Base-by-base conservation (phyloP, 2,888 invertebrate genomes). In the Entomobrya proxima region DNA sequence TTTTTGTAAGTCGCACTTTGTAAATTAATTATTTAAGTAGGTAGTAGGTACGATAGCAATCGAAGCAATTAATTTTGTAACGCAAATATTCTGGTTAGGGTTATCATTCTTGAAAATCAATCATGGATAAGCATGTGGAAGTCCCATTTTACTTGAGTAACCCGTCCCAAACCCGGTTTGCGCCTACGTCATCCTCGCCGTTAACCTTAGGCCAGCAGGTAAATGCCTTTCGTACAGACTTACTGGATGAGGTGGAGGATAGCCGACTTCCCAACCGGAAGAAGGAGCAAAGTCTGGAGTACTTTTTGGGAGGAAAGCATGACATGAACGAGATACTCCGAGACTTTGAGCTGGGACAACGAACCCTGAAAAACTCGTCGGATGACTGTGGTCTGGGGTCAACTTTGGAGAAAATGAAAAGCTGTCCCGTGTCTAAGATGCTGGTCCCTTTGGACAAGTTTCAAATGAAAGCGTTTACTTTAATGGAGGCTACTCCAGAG, bases 301-400 rank as follows among this genome's bases (percentile, higher is more conserved):
- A 72, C 13, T 85, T 79, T 24, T 35, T 85, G 1, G 85, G 79
- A 37, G 67, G 61, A 30, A 61, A 30, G 21, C 37, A 85, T 64
- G 52, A 80, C 47, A 55, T 79, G 1, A 67, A 85, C 1, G 85
- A 85, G 35, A 80, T 79, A 75, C 1, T 74, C 11, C 18, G 35
- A 9, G 75, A 85, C 2, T 52, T 79, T n/a, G 21, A 79, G 21
- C 32, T 72, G 32, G 72, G 44, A 2, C 47, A 79, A 18, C 30
- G 6, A n/a, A 21, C 7, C 0, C 30, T 47, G 1, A n/a, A 37
- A 15, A 15, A 40, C 44, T 27, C 78, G 21, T 18, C 15, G 4
- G 58, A 77, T 11, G 67, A 79, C 32, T 79, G 78, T 50, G 9
- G 40, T 5, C 44, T 80, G 35, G 27, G 18, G 5, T 15, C 21